Conservation (phyloP, 2,113 vertebrate genomes). For the Notarius lentiginosus region DNA sequence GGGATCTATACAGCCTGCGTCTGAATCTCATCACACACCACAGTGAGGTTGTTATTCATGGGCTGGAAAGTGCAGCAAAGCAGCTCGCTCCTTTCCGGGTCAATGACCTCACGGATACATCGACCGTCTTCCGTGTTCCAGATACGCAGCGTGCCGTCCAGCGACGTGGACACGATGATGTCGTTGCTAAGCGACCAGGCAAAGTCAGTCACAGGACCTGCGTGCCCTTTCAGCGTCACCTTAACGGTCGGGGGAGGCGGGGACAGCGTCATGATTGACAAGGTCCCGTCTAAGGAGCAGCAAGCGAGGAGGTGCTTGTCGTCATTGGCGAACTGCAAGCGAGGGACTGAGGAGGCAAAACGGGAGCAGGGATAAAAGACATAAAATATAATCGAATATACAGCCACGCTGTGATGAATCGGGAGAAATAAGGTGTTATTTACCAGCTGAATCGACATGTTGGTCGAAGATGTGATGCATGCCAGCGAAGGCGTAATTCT, state of each 20-base stretch:
- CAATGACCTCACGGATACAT: conserved; percentile 88
- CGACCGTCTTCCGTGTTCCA: conserved; percentile 90
- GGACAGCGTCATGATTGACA: conserved; percentile 88
- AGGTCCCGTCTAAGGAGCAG: conserved; percentile 87
- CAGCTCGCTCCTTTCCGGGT: conserved; percentile 85
- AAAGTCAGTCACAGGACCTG: conserved; percentile 84
- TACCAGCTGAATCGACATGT: conserved; percentile 88
- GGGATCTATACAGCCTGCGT: neutral
- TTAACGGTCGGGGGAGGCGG: conserved; percentile 84
- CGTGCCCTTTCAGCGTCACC: conserved; percentile 83
- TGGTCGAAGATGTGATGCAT: conserved; percentile 97
- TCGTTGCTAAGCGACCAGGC: conserved; percentile 96
- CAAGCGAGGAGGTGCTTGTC: conserved; percentile 92
- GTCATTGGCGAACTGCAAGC: conserved; percentile 91
- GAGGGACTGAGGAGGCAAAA: conserved; percentile 72
- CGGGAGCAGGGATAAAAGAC: neutral
- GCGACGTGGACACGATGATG: conserved; percentile 88
- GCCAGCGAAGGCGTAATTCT: conserved; percentile 95
- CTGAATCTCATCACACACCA: conserved; percentile 73
- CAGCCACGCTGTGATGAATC: neutral
- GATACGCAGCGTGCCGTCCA: conserved; percentile 86
- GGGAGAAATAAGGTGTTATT: conserved; percentile 36
- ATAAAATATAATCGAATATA: neutral
- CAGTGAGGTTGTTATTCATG: conserved; percentile 94
- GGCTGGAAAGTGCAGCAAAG: conserved; percentile 96